These are phyloP conservation scores for Melangyna quadrimaculata DNA, from an alignment of 2,888 invertebrate species.

Conservation along the genomic window DNA sequence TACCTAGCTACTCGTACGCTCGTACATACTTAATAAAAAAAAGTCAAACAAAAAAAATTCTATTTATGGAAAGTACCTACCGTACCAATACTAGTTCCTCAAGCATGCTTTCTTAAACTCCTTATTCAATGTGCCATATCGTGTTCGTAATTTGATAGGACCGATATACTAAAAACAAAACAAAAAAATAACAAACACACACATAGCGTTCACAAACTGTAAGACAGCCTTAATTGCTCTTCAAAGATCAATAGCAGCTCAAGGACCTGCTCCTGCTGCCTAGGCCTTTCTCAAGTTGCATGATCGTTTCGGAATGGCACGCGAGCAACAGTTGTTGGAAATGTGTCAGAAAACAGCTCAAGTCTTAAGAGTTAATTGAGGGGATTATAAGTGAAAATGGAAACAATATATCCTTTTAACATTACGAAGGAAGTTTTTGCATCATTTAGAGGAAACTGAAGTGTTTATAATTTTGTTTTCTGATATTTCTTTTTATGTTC, in stretches of 20 bases:
- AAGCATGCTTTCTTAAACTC: neutral
- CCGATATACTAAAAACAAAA: constrained; percentile 14
- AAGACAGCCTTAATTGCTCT: constrained; percentile 50
- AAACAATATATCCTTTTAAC: constrained; percentile 25
- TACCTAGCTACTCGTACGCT: too few species aligned
- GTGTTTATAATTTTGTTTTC: neutral
- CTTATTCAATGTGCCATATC: constrained; percentile 15
- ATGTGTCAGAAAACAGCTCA: constrained; percentile 57
- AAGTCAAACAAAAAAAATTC: too few species aligned
- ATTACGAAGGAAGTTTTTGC: constrained; percentile 7
- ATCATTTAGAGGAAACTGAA: neutral
- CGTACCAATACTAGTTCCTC: too few species aligned
- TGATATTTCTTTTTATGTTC: neutral
- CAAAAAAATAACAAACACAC: constrained; percentile 4
- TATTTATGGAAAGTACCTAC: too few species aligned
- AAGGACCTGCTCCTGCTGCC: constrained; percentile 54
- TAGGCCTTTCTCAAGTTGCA: constrained; percentile 62
- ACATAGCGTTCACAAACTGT: neutral
- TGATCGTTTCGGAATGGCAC: constrained; percentile 72
- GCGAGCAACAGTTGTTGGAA: constrained; percentile 74
- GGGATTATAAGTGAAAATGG: constrained; percentile 54
- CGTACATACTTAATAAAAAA: too few species aligned
- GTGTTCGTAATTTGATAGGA: constrained; percentile 39
- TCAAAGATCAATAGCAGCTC: constrained; percentile 53
- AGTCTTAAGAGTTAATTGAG: constrained; percentile 42